Conservation (phyloP, 1,140 invertebrate species). For the Diorhabda carinulata region DNA sequence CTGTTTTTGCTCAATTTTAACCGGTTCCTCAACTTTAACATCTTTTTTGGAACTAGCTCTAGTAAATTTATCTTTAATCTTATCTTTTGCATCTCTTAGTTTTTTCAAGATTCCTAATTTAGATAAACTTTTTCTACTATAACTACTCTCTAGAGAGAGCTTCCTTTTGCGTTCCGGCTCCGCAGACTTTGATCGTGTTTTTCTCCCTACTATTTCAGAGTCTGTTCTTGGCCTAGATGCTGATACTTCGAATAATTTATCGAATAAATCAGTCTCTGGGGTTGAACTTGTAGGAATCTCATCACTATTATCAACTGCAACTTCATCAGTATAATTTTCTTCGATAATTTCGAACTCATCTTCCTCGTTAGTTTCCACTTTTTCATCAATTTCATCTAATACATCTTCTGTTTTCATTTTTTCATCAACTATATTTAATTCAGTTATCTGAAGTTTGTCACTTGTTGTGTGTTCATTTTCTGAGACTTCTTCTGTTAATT, state of each 20-base stretch:
- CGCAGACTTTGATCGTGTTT: conserved; percentile 34
- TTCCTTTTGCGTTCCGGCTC: conserved; percentile 42
- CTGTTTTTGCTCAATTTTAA: conserved; percentile 10
- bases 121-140: conserved; percentile 43
- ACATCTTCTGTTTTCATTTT: background rate
- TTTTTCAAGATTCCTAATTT: conserved; percentile 41
- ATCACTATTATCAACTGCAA: background rate
- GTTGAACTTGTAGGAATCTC: background rate
- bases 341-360: background rate
- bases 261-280: conserved; percentile 21
- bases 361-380: background rate
- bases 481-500: conserved; percentile 6
- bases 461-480: background rate
- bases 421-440: background rate
- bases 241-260: conserved; percentile 24
- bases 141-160: conserved; percentile 42
- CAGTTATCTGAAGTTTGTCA: background rate
- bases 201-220: background rate
- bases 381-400: background rate
- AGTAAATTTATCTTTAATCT: conserved; percentile 38
- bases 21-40: conserved; percentile 18
- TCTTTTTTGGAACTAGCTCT: conserved; percentile 17
- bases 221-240: conserved; percentile 9
- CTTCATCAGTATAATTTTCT: background rate
- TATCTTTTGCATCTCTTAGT: conserved; percentile 37